Base-by-base conservation (phyloP, 2,888 invertebrate genomes). In the Caenorhabditis virilis region DNA sequence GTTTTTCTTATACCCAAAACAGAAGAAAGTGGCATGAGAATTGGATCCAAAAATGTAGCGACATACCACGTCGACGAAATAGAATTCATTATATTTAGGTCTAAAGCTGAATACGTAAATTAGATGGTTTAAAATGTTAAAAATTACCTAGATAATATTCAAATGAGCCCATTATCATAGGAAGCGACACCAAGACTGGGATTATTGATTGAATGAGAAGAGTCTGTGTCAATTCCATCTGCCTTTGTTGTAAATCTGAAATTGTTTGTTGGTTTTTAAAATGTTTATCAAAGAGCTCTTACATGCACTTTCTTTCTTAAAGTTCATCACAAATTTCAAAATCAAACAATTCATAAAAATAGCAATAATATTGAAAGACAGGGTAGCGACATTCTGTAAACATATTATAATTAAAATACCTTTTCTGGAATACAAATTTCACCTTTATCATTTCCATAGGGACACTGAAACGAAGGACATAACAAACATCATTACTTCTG, bases 101-200 rank as follows among this genome's bases (percentile, higher is more conserved):
- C 63, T 63, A 39, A 15, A 41, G 52, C n/a, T n/a, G n/a, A 13
- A n/a, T n/a, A n/a, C n/a, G n/a, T n/a, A n/a, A n/a, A n/a, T n/a
- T n/a, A n/a, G n/a, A n/a, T n/a, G n/a, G n/a, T n/a, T n/a, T n/a
- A n/a, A n/a, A n/a, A n/a, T n/a, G n/a, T n/a, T n/a, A n/a, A n/a
- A n/a, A n/a, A n/a, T n/a, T n/a, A 62, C 62, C 63, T 20, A 63
- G 57, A 33, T 63, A 63, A 25, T 57, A 57, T 23, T 63, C 53
- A 23, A 63, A 50, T 16, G 63, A 63, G 23, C 57, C 41, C 15
- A 63, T 35, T 1, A 63, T 33, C 6, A 63, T 39, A 1, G 63
- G 63, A n/a, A 63, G 36, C 0, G 63, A 63, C 1, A 63, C 63
- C n/a, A 57, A 45, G 9, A 63, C 63, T 9, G 63, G 63, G 6